Percentiles rank a stretch among this genome's conserved stretches.
Evolutionary conservation across 37 sponge, comb jelly and placozoan genomes (phyloP).

Genomic region (Amphimedon queenslandica): DNA sequence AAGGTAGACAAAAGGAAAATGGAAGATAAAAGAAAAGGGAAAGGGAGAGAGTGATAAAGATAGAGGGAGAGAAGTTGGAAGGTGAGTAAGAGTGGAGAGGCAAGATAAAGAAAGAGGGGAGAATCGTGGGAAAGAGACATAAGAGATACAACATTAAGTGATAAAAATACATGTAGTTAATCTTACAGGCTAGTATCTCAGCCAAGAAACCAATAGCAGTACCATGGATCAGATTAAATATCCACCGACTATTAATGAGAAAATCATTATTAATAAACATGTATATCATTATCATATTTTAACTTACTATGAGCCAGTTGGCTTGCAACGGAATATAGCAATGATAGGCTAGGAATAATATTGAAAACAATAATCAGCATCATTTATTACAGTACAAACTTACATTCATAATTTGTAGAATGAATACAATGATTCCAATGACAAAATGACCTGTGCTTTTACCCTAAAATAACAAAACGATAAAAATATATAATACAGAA

Average conservation of each 20-base stretch:
- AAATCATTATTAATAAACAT: neutral
- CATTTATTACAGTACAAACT: neutral
- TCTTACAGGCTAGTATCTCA: neutral
- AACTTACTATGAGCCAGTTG: neutral
- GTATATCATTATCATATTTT: neutral
- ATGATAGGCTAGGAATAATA: neutral
- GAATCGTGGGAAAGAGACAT: too few species aligned
- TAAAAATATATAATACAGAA: too few species aligned
- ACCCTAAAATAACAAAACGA: too few species aligned
- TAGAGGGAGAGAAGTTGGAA: too few species aligned
- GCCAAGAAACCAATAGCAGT: neutral
- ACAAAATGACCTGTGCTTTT: too few species aligned
- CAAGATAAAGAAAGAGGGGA: too few species aligned
- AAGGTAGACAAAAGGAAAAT: neutral
- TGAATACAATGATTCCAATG: constrained; percentile 9
- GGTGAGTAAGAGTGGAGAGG: too few species aligned
- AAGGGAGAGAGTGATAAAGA: too few species aligned
- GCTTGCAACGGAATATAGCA: too few species aligned
- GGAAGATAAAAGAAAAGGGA: too few species aligned
- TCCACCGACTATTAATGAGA: neutral
- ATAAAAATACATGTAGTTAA: neutral
- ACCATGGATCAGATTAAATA: neutral
- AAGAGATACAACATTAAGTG: too few species aligned
- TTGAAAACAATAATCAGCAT: neutral
- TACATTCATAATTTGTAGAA: constrained; percentile 23